Conservation (phyloP, 2,113 vertebrate genomes). For the Dromas ardeola region DNA sequence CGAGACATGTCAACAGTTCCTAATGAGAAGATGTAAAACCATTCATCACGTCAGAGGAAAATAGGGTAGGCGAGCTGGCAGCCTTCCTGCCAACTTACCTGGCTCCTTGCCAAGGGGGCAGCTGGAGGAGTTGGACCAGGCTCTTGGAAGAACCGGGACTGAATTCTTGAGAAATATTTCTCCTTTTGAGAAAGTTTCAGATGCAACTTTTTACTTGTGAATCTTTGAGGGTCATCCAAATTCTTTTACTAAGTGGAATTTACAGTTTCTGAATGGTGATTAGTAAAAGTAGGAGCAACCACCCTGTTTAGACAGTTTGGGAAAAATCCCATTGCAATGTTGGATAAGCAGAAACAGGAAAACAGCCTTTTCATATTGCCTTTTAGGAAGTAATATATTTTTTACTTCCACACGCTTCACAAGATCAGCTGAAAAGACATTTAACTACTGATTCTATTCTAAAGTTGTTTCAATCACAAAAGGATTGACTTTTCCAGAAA, state of each 20-base stretch:
- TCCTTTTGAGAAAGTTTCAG: not conserved
- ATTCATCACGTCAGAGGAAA: conserved; percentile 18
- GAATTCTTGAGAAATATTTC: not conserved
- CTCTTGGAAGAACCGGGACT: not conserved
- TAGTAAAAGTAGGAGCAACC: not conserved
- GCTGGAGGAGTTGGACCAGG: conserved; percentile 34
- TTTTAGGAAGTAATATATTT: not conserved
- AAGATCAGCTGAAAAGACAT: not conserved
- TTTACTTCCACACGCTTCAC: not conserved
- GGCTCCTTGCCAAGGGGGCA: conserved; percentile 37
- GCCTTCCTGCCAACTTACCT: not conserved
- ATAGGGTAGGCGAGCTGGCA: conserved; percentile 28
- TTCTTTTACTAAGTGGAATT: not conserved
- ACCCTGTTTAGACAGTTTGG: not conserved
- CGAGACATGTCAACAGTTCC: conserved; percentile 5
- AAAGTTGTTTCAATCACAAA: not conserved
- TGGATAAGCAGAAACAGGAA: not conserved
- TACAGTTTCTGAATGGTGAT: not conserved
- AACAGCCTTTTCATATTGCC: not conserved
- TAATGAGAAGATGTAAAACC: conserved; percentile 35
- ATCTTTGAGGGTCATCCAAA: not conserved
- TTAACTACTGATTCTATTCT: not conserved
- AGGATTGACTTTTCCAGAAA: not conserved
- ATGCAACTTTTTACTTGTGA: not conserved
- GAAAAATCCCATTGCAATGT: not conserved